Conservation (phyloP, 37 sponge, comb jelly and placozoan genomes). For the Mnemiopsis leidyi region DNA sequence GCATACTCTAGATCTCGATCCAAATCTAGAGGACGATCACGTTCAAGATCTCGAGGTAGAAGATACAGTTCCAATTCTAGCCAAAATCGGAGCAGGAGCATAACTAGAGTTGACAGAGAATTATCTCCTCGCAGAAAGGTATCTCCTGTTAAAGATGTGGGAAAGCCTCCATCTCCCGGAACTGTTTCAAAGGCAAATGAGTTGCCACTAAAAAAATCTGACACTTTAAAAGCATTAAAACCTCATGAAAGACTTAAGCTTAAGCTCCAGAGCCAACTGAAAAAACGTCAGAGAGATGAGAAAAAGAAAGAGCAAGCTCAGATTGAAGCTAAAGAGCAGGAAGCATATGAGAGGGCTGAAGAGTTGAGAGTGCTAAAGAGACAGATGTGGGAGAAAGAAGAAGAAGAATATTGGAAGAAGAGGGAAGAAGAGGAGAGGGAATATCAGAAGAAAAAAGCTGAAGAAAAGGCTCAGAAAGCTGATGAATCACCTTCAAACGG, state of each 20-base stretch:
- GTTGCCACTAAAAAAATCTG: neutral
- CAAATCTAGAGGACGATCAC: neutral
- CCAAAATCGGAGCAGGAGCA: neutral
- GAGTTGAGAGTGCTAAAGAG: constrained; percentile 43
- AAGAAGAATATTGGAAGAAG: constrained; percentile 44
- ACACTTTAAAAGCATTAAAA: constrained; percentile 66
- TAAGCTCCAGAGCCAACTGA: constrained; percentile 77
- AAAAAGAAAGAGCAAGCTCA: constrained; percentile 22
- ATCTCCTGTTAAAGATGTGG: neutral
- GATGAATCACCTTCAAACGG: neutral
- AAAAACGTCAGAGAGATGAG: constrained; percentile 70
- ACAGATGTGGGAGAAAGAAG: constrained; percentile 55
- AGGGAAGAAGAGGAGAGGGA: constrained; percentile 58
- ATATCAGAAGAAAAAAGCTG: constrained; percentile 8
- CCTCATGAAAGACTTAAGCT: constrained; percentile 79
- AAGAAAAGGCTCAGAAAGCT: neutral
- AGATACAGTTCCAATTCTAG: neutral
- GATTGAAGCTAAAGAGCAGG: neutral
- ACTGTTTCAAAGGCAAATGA: neutral
- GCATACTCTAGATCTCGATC: neutral
- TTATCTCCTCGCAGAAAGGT: neutral
- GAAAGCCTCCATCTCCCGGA: neutral
- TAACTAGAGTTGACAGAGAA: neutral
- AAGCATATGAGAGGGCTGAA: constrained; percentile 38
- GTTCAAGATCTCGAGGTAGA: neutral